Evolutionary conservation across 2,113 vertebrate species (phyloP), one percentile per base, ranked within the genome.

Genomic region (Maylandia zebra): DNA sequence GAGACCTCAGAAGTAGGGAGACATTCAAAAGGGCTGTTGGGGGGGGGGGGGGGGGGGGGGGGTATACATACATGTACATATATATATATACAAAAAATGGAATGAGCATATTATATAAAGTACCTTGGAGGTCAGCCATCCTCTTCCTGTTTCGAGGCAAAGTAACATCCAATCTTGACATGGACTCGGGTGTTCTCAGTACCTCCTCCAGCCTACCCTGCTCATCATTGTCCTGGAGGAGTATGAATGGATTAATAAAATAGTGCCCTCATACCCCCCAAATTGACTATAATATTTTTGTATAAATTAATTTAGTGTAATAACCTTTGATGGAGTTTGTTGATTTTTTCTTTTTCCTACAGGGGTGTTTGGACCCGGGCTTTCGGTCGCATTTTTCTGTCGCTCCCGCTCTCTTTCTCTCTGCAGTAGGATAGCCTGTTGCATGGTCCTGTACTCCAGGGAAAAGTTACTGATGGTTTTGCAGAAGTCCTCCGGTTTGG

Each of bases 391-490:
- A 41, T 81, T 45, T 50, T 38, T 93, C 50, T 90, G 91, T 10
- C 71, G 82, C n/a, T 90, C 91, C 6, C 76, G 71, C 17, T 48
- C 69, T 74, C 84, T 79, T 74, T 97, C 95, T 43, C 89, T 93
- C 84, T 96, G 96, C 83, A 93, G 93, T 17, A 97, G 85, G 69
- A 97, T 64, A 83, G 90, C n/a, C 27, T 94, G 94, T n/a, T 69
- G 89, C 1, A 85, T 86, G 22, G 94, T 89, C 82, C 95, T 89
- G 86, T 95, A 97, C 91, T 97, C 97, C 88, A 97, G 82, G 3
- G 97, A 96, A 10, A 97, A 97, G 94, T 97, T 94, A 13, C 96
- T 97, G 82, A 97, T 92, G 6, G 88, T 97, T 86, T 93, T 96
- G 30, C 96, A 97, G 92, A 97, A 97, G 55, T 93, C 93, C 81